These are phyloP conservation scores for Anguilla rostrata DNA, from an alignment of 2,113 vertebrate species.

Conservation along the genomic window DNA sequence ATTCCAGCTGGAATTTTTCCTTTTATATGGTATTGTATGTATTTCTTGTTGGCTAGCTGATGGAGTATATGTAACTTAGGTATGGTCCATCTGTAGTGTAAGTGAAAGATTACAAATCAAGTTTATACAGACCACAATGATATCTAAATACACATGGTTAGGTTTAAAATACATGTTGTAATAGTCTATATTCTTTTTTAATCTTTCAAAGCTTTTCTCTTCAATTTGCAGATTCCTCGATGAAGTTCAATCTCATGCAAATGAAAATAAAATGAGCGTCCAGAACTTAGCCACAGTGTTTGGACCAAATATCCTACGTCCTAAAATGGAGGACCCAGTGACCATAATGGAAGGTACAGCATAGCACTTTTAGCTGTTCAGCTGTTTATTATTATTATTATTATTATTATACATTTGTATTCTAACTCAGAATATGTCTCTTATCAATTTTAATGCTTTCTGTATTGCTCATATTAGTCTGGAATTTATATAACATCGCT, in stretches of 20 bases:
- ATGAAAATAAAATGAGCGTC: slow-evolving; percentile 94
- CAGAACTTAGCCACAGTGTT: slow-evolving; percentile 96
- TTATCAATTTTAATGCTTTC: too few relatives aligned
- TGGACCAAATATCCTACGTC: slow-evolving; percentile 92
- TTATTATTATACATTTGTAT: background rate
- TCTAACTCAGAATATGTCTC: background rate
- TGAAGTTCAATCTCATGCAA: slow-evolving; percentile 91
- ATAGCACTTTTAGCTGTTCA: background rate
- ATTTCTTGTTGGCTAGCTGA: too few relatives aligned
- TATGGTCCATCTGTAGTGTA: too few relatives aligned
- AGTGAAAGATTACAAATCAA: too few relatives aligned
- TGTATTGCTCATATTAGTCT: too few relatives aligned
- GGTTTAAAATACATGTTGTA: background rate
- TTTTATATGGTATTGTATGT: too few relatives aligned
- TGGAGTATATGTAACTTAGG: too few relatives aligned
- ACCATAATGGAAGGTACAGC: slow-evolving; percentile 90
- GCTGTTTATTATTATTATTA: background rate
- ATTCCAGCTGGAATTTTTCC: too few relatives aligned
- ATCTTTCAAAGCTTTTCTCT: background rate
- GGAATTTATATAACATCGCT: too few relatives aligned
- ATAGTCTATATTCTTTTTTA: too few relatives aligned
- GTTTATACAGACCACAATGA: too few relatives aligned
- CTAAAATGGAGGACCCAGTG: slow-evolving; percentile 89
- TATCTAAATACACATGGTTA: background rate
- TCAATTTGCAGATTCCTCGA: slow-evolving; percentile 81